Evolutionary conservation across 2,888 invertebrate species (phyloP).

Genomic region (Dioctria rufipes): DNA sequence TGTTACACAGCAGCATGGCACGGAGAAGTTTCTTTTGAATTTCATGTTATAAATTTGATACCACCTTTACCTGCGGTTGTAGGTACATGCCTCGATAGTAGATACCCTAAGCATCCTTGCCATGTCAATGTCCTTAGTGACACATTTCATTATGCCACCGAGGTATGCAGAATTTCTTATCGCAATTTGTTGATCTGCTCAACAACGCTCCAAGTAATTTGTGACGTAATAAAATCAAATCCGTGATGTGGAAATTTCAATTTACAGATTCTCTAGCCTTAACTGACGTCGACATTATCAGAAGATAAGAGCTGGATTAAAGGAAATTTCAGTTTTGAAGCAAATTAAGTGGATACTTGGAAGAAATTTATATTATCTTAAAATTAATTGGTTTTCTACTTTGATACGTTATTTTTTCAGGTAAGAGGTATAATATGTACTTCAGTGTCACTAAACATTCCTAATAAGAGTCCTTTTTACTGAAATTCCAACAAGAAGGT

Average conservation of each 20-base stretch:
- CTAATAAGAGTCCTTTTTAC: too few species aligned
- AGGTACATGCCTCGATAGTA: not conserved
- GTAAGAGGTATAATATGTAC: too few species aligned
- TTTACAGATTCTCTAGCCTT: conserved; percentile 51
- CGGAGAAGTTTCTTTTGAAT: conserved; percentile 28
- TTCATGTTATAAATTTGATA: conserved; percentile 44
- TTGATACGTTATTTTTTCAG: too few species aligned
- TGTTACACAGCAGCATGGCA: conserved; percentile 27
- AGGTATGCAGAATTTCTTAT: conserved; percentile 55
- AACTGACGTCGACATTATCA: not conserved
- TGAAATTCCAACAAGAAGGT: too few species aligned
- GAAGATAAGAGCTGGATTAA: not conserved
- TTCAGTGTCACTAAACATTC: too few species aligned
- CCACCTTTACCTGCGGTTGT: conserved; percentile 12
- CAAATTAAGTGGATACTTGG: not conserved
- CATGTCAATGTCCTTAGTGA: conserved; percentile 43
- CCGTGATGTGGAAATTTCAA: conserved; percentile 59
- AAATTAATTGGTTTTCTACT: not conserved
- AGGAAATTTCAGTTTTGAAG: not conserved
- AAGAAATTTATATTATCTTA: not conserved
- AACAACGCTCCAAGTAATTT: conserved; percentile 56
- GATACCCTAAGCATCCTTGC: not conserved
- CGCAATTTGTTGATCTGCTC: conserved; percentile 57
- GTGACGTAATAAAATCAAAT: conserved; percentile 59
- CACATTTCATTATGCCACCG: conserved; percentile 44